A percentile compares a stretch with the other conserved stretches of the same genome.
Conservation (phyloP, 2,888 invertebrate genomes). For the Malthinus flaveolus region DNA sequence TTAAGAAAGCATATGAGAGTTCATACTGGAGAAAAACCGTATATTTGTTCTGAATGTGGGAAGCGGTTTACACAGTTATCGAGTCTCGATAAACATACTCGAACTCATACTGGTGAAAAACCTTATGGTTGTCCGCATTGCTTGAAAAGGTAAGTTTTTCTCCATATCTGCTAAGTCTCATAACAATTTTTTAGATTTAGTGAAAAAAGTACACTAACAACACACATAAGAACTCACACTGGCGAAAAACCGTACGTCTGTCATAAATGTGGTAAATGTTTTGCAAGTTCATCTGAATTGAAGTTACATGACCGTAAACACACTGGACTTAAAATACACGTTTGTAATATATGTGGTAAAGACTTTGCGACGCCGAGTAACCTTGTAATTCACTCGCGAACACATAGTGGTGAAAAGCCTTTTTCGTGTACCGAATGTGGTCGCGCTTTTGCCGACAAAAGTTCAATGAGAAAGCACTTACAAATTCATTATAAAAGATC, state of each 20-base stretch:
- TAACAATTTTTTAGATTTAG: conserved; percentile 34
- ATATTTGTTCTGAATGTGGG: conserved; percentile 41
- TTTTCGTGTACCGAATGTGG: conserved; percentile 37
- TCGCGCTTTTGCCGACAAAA: conserved; percentile 37
- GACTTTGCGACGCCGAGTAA: conserved; percentile 43
- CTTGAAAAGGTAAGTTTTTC: conserved; percentile 34
- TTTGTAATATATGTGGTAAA: conserved; percentile 40
- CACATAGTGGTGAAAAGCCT: conserved; percentile 45
- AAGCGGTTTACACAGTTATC: conserved; percentile 44
- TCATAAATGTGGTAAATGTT: conserved; percentile 35
- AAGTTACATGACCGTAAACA: conserved; percentile 41
- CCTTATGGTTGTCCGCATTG: conserved; percentile 40
- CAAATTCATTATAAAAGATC: conserved; percentile 27
- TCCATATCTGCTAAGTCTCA: not conserved
- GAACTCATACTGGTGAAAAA: conserved; percentile 38
- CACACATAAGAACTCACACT: conserved; percentile 40
- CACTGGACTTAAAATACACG: conserved; percentile 38
- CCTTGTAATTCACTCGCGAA: conserved; percentile 41
- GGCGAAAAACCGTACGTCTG: conserved; percentile 41
- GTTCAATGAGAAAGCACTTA: conserved; percentile 38
- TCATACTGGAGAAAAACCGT: conserved; percentile 45
- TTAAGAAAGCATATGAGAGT: conserved; percentile 43
- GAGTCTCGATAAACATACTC: conserved; percentile 41
- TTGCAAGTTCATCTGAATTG: conserved; percentile 40
- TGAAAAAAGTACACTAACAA: conserved; percentile 39